Evolutionary conservation across 2,888 invertebrate genomes (phyloP).

Genomic region (Caenorhabditis virilis): DNA sequence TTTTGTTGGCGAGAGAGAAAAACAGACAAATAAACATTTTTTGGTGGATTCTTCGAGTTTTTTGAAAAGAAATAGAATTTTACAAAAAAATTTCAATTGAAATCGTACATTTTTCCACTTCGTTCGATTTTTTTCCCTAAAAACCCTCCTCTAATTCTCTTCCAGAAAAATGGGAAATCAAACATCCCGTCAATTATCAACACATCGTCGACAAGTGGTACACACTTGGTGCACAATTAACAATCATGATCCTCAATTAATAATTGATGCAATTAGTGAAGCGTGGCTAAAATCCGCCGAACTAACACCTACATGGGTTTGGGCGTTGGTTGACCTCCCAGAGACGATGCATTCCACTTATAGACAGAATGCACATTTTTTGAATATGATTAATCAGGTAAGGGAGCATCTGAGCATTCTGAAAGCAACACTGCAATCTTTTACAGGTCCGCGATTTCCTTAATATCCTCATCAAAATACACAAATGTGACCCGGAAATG

Average conservation of each 20-base stretch:
- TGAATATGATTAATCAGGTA: constrained; percentile 49
- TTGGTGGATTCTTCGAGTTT: too few relatives aligned
- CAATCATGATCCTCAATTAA: constrained; percentile 38
- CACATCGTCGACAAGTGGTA: constrained; percentile 45
- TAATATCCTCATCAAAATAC: constrained; percentile 52
- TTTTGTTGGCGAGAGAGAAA: too few relatives aligned
- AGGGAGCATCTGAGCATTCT: neutral
- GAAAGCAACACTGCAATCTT: neutral
- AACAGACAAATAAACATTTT: too few relatives aligned
- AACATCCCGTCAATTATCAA: constrained; percentile 36
- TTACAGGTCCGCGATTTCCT: constrained; percentile 51
- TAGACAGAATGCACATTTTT: constrained; percentile 47
- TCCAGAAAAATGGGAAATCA: constrained; percentile 52
- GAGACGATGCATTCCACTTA: constrained; percentile 52
- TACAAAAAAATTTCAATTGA: too few relatives aligned
- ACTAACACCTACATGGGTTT: constrained; percentile 55
- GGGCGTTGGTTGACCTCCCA: constrained; percentile 53
- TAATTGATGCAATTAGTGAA: constrained; percentile 49
- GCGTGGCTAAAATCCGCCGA: constrained; percentile 55
- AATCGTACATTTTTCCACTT: too few relatives aligned
- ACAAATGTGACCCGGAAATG: constrained; percentile 57
- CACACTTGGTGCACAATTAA: constrained; percentile 54
- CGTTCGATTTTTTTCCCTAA: too few relatives aligned
- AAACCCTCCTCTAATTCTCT: too few relatives aligned
- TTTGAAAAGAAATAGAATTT: too few relatives aligned